Base-by-base conservation (phyloP, 2,113 vertebrate species). In the Anthoscopus minutus region DNA sequence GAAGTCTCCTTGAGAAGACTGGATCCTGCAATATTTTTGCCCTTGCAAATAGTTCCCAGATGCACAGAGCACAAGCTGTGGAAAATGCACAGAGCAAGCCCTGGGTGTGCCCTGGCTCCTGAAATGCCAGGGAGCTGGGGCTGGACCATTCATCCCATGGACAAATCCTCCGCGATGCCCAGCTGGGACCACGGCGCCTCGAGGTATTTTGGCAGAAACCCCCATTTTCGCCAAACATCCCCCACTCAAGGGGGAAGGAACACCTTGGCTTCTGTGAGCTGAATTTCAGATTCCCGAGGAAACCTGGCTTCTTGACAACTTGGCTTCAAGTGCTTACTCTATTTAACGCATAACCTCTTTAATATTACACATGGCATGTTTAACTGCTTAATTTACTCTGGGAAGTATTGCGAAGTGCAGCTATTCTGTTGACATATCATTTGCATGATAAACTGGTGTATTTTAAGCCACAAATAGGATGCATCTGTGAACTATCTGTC, bases 351-450 rank as follows among this genome's bases (percentile, higher is more conserved):
- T 65, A 97, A 91, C 82, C 85, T 82, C 91, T 89, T 94, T 93
- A 94, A 93, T 95, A 94, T 93, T 91, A 86, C 92, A 95, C 93
- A 70, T 47, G 76, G 85, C 67, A 13, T 83, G 72, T 96, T 96
- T 96, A 96, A 92, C 93, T 92, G 89, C 95, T 95, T 95, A 86
- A 95, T 95, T 95, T 93, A 89, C 94, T 69, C 44, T 0, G 20
- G 88, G 82, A 93, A 90, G 37, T 15, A 77, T 61, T 93, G 95
- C 96, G 93, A 97, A 94, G 89, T 66, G 14, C 88, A 90, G 92
- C 93, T 86, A 70, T 86, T 95, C 92, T 92, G 93, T 88, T 97
- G 95, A 96, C 88, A 70, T 81, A 95, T 78, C 79, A 94, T 95
- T 97, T 92, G 93, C 93, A 95, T 92, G 76, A 96, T 93, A 92